phyloP scores from a whole-genome alignment of 2,888 invertebrate genomes.

The Caenorhabditis plicata region DNA sequence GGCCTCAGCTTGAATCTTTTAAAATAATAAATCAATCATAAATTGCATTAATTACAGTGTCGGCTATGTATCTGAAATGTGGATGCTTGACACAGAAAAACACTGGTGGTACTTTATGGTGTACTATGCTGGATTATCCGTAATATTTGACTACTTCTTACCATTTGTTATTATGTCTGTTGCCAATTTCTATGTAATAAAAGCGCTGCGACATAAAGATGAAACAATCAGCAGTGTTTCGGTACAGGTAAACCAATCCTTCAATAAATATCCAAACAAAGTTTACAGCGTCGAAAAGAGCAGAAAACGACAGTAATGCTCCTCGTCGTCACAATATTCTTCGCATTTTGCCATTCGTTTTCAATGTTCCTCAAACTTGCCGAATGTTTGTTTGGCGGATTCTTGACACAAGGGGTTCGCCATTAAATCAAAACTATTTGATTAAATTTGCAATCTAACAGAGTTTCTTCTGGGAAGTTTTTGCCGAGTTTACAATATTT shows the following conservation, averaged over 20 bases:
- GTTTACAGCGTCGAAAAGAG: constrained; percentile 22
- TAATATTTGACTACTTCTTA: constrained; percentile 23
- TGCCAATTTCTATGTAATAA: constrained; percentile 25
- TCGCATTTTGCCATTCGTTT: constrained; percentile 27
- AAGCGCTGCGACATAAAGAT: constrained; percentile 23
- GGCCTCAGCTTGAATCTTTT: not conserved
- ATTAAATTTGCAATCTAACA: constrained; percentile 3
- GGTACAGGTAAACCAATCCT: constrained; percentile 2
- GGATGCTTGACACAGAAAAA: constrained; percentile 31
- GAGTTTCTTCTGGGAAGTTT: constrained; percentile 30
- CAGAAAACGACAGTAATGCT: constrained; percentile 33
- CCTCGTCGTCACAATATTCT: constrained; percentile 31
- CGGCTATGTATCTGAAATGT: constrained; percentile 26
- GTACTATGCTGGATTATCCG: constrained; percentile 20
- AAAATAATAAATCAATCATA: not conserved
- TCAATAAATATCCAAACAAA: no score
- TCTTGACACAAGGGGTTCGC: constrained; percentile 17
- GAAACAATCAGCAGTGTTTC: constrained; percentile 21
- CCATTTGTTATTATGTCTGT: constrained; percentile 29
- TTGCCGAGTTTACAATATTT: constrained; percentile 26
- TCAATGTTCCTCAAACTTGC: constrained; percentile 29
- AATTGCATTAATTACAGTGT: constrained; percentile 6
- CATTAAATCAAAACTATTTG: not conserved
- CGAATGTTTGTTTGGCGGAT: constrained; percentile 26
- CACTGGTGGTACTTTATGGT: constrained; percentile 34